Percentiles rank a stretch among this genome's conserved stretches.
Conservation (phyloP, 2,113 vertebrate species). For the Psilopogon haemacephalus region DNA sequence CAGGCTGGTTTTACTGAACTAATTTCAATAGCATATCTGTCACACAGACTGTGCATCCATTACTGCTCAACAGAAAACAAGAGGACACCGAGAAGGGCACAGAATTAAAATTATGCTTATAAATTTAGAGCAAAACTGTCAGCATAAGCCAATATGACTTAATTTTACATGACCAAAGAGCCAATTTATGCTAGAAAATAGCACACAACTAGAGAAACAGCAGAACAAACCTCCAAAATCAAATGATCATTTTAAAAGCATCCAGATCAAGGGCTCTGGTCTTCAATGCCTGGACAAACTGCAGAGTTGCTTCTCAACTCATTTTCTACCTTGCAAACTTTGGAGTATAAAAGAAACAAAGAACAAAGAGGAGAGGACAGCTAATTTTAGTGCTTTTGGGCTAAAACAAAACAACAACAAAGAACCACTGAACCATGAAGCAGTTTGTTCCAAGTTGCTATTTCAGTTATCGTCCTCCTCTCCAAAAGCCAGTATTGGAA, state of each 20-base stretch:
- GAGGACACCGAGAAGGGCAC: conserved; percentile 19
- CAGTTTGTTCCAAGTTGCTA: conserved; percentile 17
- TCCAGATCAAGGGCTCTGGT: background rate
- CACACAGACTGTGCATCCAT: background rate
- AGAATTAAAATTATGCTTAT: background rate
- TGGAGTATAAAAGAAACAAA: background rate
- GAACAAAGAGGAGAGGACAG: conserved; percentile 23
- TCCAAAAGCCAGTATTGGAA: background rate
- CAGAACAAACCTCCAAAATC: background rate
- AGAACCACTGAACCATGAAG: conserved; percentile 40
- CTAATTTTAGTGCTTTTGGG: conserved; percentile 35
- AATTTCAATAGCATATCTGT: conserved; percentile 27
- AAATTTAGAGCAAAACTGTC: background rate
- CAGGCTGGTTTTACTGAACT: conserved; percentile 12
- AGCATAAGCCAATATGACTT: background rate
- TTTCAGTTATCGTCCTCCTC: conserved; percentile 9
- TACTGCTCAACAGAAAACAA: conserved; percentile 15
- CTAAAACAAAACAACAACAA: conserved; percentile 34
- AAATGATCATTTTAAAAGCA: background rate
- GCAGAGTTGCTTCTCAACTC: background rate
- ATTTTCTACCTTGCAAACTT: conserved; percentile 17
- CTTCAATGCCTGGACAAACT: background rate
- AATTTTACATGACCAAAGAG: background rate
- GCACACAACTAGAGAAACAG: background rate
- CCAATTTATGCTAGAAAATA: background rate